phyloP scores from a whole-genome alignment of 2,797 vertebrate species.

The Sus cebifrons region DNA sequence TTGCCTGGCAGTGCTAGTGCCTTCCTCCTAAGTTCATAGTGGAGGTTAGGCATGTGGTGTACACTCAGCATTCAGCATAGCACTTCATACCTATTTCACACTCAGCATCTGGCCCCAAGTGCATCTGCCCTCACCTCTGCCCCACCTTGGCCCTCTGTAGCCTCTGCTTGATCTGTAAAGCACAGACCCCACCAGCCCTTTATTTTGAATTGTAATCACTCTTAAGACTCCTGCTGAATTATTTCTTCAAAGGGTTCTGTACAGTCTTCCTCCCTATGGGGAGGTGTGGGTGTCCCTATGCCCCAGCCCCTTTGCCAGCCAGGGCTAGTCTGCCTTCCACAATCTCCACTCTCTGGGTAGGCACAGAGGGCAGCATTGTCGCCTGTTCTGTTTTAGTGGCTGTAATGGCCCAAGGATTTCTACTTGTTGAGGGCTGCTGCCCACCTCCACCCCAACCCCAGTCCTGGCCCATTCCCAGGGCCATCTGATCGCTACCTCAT shows the following conservation, averaged over 20 bases:
- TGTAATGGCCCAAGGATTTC: background rate
- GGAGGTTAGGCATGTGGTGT: background rate
- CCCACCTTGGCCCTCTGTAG: background rate
- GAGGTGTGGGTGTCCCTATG: background rate
- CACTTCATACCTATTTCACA: background rate
- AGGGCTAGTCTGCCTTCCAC: background rate
- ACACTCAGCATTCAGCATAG: background rate
- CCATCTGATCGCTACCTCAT: slow-evolving; percentile 67
- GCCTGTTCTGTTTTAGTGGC: background rate
- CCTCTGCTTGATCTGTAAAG: background rate
- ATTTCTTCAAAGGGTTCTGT: background rate
- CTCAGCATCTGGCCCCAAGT: background rate
- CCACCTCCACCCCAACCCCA: background rate
- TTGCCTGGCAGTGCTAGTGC: background rate
- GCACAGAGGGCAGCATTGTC: background rate
- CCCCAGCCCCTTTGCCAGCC: background rate
- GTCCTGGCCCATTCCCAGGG: slow-evolving; percentile 25
- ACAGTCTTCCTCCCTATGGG: background rate
- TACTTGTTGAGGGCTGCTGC: background rate
- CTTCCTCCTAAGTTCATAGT: background rate
- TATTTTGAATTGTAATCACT: background rate
- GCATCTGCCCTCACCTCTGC: background rate
- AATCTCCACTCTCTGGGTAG: background rate
- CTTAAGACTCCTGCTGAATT: background rate
- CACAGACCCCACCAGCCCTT: background rate